Base-by-base conservation (phyloP, 2,113 vertebrate genomes). In the Stigmatopora nigra region DNA sequence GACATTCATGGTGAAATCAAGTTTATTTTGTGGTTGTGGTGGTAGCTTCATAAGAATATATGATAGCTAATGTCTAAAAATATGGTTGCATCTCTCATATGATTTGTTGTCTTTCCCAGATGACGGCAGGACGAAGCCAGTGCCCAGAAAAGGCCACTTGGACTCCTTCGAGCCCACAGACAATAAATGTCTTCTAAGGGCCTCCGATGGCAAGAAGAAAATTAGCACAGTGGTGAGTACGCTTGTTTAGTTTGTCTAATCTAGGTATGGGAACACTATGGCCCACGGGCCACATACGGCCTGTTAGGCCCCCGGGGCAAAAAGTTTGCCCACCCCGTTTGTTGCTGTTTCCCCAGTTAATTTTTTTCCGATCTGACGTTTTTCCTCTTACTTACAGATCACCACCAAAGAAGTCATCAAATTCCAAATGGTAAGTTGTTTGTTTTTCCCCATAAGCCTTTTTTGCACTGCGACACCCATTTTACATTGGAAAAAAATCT, bases 361-460 rank as follows among this genome's bases (percentile, higher is more conserved):
- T 36, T 36, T 41, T 13, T 17, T 19, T 60, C 17, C n/a, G 41
- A 12, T 60, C 19, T 45, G 14, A 45, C 46, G 17, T 25, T 49
- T 64, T 44, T 11, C 45, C 3, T 31, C 48, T 46, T n/a, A n/a
- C 48, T 46, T 89, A 68, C 75, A 99, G 97, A 93, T 99, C 83
- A 97, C 92, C 88, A 94, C 93, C 70, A 99, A 97, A 90, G 96
- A 99, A 91, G 96, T 99, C 71, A 99, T 98, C 81, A 99, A 97
- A 87, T 99, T 99, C 89, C 96, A 98, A 77, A 99, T 99, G 97
- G 97, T 99, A 88, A 85, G 94, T 93, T 35, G 12, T 69, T 3
- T 22, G 25, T 31, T 1, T 31, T 31, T n/a, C n/a, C n/a, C n/a
- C n/a, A n/a, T n/a, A n/a, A n/a, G n/a, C n/a, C n/a, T n/a, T n/a